These are phyloP conservation scores for Cybosia mesomella DNA, from an alignment of 2,888 invertebrate genomes.

Conservation along the genomic window DNA sequence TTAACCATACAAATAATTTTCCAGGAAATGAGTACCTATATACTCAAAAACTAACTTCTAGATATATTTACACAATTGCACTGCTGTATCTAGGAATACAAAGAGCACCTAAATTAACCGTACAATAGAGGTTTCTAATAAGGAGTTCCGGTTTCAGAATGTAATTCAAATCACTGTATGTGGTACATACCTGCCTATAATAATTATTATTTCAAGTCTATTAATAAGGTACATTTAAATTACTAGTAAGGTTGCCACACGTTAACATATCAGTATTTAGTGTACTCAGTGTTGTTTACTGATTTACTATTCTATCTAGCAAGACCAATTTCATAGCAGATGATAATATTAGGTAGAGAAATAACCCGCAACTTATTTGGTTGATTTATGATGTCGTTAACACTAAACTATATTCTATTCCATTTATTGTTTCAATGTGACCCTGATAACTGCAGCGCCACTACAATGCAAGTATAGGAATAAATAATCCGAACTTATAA, in stretches of 20 bases:
- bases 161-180: slow-evolving; percentile 17
- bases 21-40: slow-evolving; percentile 47
- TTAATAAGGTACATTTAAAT: not conserved
- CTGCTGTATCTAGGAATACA: slow-evolving; percentile 67
- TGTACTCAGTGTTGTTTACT: not conserved
- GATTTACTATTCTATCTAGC: not conserved
- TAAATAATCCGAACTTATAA: not conserved
- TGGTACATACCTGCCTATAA: slow-evolving; percentile 18
- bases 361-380: not conserved
- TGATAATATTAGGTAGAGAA: not conserved
- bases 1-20: slow-evolving; percentile 43
- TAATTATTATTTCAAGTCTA: slow-evolving; percentile 14
- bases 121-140: slow-evolving; percentile 26
- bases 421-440: not conserved
- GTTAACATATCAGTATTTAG: not conserved
- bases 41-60: slow-evolving; percentile 46
- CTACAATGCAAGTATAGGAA: not conserved
- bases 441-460: not conserved
- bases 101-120: slow-evolving; percentile 68
- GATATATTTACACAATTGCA: slow-evolving; percentile 74
- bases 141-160: slow-evolving; percentile 31
- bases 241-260: slow-evolving; percentile 8
- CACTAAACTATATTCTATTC: not conserved
- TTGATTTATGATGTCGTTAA: not conserved
- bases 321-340: too few relatives aligned